Evolutionary conservation across 2,888 invertebrate genomes (phyloP).

Genomic region (Leptinotarsa peninsularis): DNA sequence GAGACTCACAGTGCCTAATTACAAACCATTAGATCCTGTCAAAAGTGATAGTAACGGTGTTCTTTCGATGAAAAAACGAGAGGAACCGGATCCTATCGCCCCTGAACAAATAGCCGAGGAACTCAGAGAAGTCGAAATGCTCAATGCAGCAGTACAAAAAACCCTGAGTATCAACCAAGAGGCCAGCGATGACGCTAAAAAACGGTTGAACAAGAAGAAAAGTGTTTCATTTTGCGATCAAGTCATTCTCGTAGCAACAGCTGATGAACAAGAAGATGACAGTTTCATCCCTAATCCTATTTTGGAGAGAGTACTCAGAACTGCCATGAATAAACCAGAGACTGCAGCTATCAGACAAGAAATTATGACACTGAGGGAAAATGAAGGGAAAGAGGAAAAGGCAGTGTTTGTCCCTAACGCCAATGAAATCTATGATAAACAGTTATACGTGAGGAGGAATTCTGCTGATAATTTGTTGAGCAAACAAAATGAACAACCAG

Average conservation of each 20-base stretch:
- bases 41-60: conserved; percentile 45
- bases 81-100: conserved; percentile 59
- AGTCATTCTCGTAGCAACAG: conserved; percentile 91
- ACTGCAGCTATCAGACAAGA: conserved; percentile 69
- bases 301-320: conserved; percentile 85
- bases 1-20: conserved; percentile 30
- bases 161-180: conserved; percentile 61
- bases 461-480: conserved; percentile 56
- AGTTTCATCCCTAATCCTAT: conserved; percentile 93
- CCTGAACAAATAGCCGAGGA: conserved; percentile 71
- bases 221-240: conserved; percentile 96
- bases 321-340: conserved; percentile 82
- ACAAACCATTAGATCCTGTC: conserved; percentile 35
- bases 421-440: conserved; percentile 34
- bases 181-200: conserved; percentile 62
- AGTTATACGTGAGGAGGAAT: conserved; percentile 56
- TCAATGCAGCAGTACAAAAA: conserved; percentile 70
- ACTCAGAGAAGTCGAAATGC: conserved; percentile 70
- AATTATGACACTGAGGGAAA: conserved; percentile 67
- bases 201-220: conserved; percentile 84
- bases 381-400: conserved; percentile 56
- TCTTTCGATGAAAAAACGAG: conserved; percentile 57
- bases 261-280: conserved; percentile 91
- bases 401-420: not conserved
- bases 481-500: conserved; percentile 32